These are phyloP conservation scores for Sprattus sprattus DNA, from an alignment of 2,113 vertebrate genomes.

Conservation along the genomic window DNA sequence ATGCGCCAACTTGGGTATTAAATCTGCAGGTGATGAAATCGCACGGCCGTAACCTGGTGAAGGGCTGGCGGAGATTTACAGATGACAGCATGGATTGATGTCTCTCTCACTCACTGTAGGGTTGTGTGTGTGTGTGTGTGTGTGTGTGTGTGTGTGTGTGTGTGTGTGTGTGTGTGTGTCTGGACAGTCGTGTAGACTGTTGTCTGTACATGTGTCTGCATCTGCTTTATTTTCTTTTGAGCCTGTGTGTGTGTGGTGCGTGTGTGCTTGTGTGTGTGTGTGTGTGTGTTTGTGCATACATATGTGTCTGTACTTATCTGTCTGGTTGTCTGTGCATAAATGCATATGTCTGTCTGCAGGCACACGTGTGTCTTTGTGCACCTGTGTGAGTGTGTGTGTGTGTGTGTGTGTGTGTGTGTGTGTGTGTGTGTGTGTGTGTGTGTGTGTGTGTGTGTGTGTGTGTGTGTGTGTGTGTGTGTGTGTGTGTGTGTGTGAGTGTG, in stretches of 20 bases:
- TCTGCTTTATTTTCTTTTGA: not conserved
- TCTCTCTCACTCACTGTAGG: slow-evolving; percentile 17
- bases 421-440: not conserved
- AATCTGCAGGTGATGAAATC: slow-evolving; percentile 44
- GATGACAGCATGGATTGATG: slow-evolving; percentile 36
- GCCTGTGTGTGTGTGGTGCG: not conserved
- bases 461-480: not conserved
- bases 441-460: not conserved
- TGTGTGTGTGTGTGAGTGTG: not conserved
- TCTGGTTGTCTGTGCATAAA: not conserved
- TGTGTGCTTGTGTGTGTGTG: not conserved
- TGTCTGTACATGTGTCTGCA: not conserved
- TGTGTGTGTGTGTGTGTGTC: slow-evolving; percentile 26
- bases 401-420: not conserved
- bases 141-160: slow-evolving; percentile 18
- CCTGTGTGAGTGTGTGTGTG: not conserved
- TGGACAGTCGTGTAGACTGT: not conserved
- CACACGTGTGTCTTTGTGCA: not conserved
- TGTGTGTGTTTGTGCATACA: not conserved
- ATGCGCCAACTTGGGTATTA: slow-evolving; percentile 31
- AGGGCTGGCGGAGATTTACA: slow-evolving; percentile 54
- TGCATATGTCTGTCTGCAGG: not conserved
- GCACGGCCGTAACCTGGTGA: slow-evolving; percentile 48
- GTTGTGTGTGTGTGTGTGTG: slow-evolving; percentile 15
- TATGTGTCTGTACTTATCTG: not conserved